These are phyloP conservation scores for Candidula unifasciata DNA, from an alignment of 2,888 invertebrate species.

Conservation along the genomic window DNA sequence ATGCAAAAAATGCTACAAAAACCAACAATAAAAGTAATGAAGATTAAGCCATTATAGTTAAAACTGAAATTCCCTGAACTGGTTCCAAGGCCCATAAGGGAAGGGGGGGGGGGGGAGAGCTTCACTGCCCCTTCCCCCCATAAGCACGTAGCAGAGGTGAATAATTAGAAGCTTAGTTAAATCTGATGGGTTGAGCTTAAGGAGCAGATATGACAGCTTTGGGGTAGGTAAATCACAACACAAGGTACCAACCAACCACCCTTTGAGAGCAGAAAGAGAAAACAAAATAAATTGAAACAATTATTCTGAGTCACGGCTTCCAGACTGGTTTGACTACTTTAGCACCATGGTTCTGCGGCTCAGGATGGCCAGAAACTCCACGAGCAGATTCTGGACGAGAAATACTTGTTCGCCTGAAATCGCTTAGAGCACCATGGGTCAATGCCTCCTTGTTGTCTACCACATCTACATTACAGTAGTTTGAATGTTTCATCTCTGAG, in stretches of 20 bases:
- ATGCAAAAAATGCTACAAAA: background rate
- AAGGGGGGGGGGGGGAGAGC: too few relatives aligned
- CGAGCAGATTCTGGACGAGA: slow-evolving; percentile 57
- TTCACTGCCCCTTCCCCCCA: too few relatives aligned
- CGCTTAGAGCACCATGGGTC: slow-evolving; percentile 38
- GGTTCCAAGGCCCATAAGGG: too few relatives aligned
- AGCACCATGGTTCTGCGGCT: background rate
- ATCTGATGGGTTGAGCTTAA: too few relatives aligned
- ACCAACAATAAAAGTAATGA: background rate
- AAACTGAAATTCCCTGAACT: too few relatives aligned
- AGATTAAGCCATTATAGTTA: background rate
- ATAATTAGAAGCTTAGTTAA: too few relatives aligned
- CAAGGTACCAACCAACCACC: too few relatives aligned
- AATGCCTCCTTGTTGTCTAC: slow-evolving; percentile 45
- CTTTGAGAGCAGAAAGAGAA: too few relatives aligned
- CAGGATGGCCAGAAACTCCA: slow-evolving; percentile 57
- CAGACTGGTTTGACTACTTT: slow-evolving; percentile 54
- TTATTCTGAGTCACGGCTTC: slow-evolving; percentile 51
- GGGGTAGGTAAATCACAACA: too few relatives aligned
- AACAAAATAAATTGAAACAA: background rate
- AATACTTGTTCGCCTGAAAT: background rate
- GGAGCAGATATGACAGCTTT: too few relatives aligned
- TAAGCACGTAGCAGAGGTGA: too few relatives aligned
- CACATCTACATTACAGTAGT: slow-evolving; percentile 52
- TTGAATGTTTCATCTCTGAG: slow-evolving; percentile 47